Conservation (phyloP, 2,888 invertebrate species). For the Stenoptilia bipunctidactyla region DNA sequence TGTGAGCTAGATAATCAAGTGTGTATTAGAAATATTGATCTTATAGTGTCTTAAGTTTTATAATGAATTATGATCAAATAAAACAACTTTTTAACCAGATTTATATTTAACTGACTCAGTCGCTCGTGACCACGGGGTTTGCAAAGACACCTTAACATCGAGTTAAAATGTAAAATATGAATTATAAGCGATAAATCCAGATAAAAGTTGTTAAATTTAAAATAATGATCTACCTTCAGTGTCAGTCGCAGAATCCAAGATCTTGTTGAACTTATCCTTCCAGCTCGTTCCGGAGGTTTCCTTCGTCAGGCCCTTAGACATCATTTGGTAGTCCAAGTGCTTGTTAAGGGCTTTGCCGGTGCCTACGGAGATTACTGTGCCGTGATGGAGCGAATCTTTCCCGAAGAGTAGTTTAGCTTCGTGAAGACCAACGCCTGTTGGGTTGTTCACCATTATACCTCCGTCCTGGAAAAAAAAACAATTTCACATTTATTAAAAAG, state of each 20-base stretch:
- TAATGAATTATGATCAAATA: too few relatives aligned
- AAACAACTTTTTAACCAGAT: too few relatives aligned
- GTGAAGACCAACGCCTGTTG: conserved; percentile 88
- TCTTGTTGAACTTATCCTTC: conserved; percentile 84
- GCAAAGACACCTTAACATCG: too few relatives aligned
- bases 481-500: too few relatives aligned
- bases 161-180: too few relatives aligned
- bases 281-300: conserved; percentile 66
- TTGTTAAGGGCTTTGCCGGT: conserved; percentile 73
- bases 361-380: conserved; percentile 86
- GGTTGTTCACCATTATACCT: conserved; percentile 90
- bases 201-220: too few relatives aligned
- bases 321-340: conserved; percentile 34
- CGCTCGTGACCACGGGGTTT: too few relatives aligned
- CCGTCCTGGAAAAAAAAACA: conserved; percentile 74
- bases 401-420: conserved; percentile 90
- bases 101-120: too few relatives aligned
- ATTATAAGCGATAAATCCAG: too few relatives aligned
- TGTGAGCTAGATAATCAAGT: too few relatives aligned
- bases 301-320: conserved; percentile 23
- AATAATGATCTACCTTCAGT: conserved; percentile 85
- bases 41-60: too few relatives aligned
- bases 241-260: conserved; percentile 88
- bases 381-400: conserved; percentile 72
- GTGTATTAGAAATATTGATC: too few relatives aligned